These are phyloP conservation scores for Schlechtendalia chinensis DNA, from an alignment of 1,140 invertebrate species.

Conservation along the genomic window DNA sequence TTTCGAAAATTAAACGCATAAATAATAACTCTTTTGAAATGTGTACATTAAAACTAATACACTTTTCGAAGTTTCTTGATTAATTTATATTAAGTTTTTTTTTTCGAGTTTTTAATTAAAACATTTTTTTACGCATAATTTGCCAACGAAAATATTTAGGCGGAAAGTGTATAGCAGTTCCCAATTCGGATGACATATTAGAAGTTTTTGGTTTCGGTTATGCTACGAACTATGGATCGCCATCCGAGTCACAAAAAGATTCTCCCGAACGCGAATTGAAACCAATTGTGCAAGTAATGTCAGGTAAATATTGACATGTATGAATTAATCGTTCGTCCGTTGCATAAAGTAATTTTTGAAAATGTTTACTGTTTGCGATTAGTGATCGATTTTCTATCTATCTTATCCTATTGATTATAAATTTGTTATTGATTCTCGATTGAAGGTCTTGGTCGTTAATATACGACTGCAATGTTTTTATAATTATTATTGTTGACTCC, in stretches of 20 bases:
- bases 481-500: background rate
- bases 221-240: constrained; percentile 2
- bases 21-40: background rate
- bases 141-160: constrained; percentile 18
- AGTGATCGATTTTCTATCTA: background rate
- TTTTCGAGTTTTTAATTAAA: background rate
- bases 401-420: background rate
- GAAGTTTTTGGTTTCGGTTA: constrained; percentile 41
- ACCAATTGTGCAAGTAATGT: constrained; percentile 18
- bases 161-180: constrained; percentile 38
- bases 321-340: background rate
- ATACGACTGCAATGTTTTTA: too few relatives aligned
- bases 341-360: background rate
- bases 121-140: background rate
- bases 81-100: background rate
- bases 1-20: background rate
- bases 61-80: background rate
- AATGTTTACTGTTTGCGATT: too few relatives aligned
- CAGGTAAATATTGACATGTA: constrained; percentile 35
- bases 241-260: constrained; percentile 15
- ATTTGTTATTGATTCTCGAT: background rate
- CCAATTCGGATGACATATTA: constrained; percentile 22
- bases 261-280: constrained; percentile 26
- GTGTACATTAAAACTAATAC: too few relatives aligned
- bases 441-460: background rate